These are phyloP conservation scores for Crotalus helleri DNA, from an alignment of 2,113 vertebrate species.

Conservation along the genomic window DNA sequence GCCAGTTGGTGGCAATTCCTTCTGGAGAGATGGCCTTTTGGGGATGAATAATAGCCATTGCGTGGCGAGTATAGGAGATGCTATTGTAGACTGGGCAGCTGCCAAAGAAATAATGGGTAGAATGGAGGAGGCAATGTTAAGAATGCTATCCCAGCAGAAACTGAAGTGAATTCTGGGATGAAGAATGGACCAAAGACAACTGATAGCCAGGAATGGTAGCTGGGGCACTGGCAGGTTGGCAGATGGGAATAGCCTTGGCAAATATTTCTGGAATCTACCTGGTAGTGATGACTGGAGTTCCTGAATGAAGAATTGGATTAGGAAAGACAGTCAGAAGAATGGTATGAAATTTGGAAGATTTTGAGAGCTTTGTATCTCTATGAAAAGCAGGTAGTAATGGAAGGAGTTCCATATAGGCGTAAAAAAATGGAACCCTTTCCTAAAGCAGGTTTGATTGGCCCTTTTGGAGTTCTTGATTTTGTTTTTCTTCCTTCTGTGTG, in stretches of 20 bases:
- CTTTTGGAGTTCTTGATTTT: no score
- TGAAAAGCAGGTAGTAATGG: background rate
- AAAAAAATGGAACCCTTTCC: no score
- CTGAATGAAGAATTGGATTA: background rate
- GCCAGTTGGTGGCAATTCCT: background rate
- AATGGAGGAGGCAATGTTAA: background rate
- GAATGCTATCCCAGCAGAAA: background rate
- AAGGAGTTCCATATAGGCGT: background rate
- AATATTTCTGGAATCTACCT: background rate
- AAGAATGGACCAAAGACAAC: background rate
- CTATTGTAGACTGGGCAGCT: background rate
- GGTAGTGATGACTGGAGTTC: background rate
- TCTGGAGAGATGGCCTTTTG: background rate
- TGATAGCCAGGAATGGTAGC: background rate
- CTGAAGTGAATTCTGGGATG: background rate
- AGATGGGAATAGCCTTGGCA: background rate
- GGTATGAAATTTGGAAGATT: background rate
- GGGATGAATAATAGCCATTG: background rate
- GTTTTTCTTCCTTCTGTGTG: no score
- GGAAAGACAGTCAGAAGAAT: background rate
- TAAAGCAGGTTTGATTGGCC: no score
- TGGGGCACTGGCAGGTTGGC: background rate
- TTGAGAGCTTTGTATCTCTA: background rate
- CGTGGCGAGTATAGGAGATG: background rate
- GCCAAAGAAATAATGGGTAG: background rate